These are phyloP conservation scores for Myodes glareolus DNA, from an alignment of 2,113 vertebrate genomes.

Conservation along the genomic window DNA sequence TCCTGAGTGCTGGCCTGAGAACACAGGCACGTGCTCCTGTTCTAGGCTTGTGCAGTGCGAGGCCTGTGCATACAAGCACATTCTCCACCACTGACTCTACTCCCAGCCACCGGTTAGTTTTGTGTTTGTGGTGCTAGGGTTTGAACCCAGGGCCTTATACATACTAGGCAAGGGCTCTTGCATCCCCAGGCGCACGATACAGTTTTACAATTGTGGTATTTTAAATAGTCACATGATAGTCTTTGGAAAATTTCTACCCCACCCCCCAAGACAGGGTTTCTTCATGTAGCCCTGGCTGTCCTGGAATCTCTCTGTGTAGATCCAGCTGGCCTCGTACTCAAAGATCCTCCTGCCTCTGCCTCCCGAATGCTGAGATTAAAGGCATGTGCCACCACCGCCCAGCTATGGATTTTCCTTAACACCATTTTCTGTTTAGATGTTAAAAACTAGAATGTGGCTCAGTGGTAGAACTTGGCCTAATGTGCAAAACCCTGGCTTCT, in stretches of 20 bases:
- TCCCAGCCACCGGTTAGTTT: not conserved
- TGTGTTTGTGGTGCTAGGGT: not conserved
- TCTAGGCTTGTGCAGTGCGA: too few relatives aligned
- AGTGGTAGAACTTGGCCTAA: not conserved
- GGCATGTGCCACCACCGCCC: not conserved
- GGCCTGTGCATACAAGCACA: not conserved
- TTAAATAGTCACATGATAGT: not conserved
- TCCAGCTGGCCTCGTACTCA: not conserved
- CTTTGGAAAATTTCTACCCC: not conserved
- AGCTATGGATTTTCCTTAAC: not conserved
- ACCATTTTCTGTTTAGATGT: not conserved
- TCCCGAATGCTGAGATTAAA: not conserved
- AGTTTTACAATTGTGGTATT: not conserved
- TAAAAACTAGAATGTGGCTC: not conserved
- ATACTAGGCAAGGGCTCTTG: not conserved
- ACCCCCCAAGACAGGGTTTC: not conserved
- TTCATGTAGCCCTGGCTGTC: not conserved
- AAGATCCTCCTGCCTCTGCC: not conserved
- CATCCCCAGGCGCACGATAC: not conserved
- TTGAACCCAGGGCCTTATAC: not conserved
- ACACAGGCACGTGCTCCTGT: not conserved
- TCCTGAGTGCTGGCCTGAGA: not conserved
- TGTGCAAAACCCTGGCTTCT: not conserved
- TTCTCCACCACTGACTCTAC: too few relatives aligned
- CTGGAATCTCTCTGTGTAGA: not conserved